These are phyloP conservation scores for Cerastis leucographa DNA, from an alignment of 2,888 invertebrate species.

Conservation along the genomic window DNA sequence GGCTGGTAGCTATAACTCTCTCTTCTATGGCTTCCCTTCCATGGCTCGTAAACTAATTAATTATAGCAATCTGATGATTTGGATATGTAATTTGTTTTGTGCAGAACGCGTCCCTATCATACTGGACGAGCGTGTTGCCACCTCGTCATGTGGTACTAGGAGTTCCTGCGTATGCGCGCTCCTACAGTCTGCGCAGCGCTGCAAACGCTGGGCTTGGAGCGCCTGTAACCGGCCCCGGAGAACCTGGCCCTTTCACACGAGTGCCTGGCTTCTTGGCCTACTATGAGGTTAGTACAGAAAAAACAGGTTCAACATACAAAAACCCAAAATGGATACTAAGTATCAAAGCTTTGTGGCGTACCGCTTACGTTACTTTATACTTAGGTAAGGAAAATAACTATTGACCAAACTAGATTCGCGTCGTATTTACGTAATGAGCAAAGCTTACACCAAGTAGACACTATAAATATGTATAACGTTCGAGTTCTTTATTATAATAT, in stretches of 20 bases:
- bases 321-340: not conserved
- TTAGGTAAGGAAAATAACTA: not conserved
- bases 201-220: conserved; percentile 90
- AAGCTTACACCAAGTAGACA: not conserved
- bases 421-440: not conserved
- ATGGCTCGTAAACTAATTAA: conserved; percentile 1
- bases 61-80: not conserved
- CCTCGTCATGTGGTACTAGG: conserved; percentile 93
- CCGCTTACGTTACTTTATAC: not conserved
- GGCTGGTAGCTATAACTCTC: not conserved
- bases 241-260: conserved; percentile 92
- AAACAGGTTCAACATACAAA: not conserved
- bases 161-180: conserved; percentile 94
- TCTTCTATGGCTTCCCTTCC: conserved; percentile 24
- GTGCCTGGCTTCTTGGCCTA: conserved; percentile 94
- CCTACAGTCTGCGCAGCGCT: conserved; percentile 92
- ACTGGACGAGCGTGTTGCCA: conserved; percentile 93
- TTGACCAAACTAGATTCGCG: not conserved
- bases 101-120: conserved; percentile 93
- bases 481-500: not conserved
- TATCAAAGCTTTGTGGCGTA: not conserved
- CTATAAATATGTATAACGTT: not conserved
- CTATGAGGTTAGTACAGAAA: conserved; percentile 91
- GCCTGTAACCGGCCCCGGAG: conserved; percentile 92
- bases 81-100: conserved; percentile 18